Base-by-base conservation (phyloP, 2,888 invertebrate species). In the Cancer borealis region DNA sequence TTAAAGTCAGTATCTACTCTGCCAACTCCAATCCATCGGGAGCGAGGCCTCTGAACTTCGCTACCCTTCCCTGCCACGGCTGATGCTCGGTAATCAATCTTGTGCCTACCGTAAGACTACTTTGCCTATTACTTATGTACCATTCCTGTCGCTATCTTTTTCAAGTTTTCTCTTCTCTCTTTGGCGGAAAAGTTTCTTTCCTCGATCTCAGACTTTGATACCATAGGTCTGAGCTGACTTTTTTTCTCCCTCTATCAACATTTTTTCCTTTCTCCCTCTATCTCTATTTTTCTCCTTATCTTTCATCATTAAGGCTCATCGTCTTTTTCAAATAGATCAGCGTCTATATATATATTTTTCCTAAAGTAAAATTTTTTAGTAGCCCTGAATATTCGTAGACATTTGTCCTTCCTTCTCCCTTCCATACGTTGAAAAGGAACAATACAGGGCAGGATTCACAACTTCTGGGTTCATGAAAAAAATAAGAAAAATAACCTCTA, bases 231-330 rank as follows among this genome's bases (percentile, higher is more conserved):
- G 73, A 73, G n/a, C 73, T 73, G 73, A 10, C 26, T 10, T 73
- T n/a, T 73, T n/a, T 73, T n/a, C n/a, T n/a, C 66, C n/a, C 66
- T 73, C 66, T 73, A 4, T 73, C n/a, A n/a, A n/a, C n/a, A 4
- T 73, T n/a, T 73, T n/a, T 73, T n/a, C n/a, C 66, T 73, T n/a
- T 73, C 66, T 73, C 66, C n/a, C 66, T 73, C 66, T 73, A 21
- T 73, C 66, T 73, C 66, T 73, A 5, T 73, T n/a, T 73, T n/a
- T 73, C 66, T 73, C 66, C 73, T 73, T 73, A n/a, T 73, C 73
- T 73, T 10, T 73, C 73, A 60, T 60, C 60, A 60, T 60, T 60
- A 60, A 60, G 17, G 60, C 21, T 73, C 73, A 10, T 26, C 10
- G 6, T 26, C n/a, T 73, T 26, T 73, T 10, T 73, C 5, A 10